A percentile compares a stretch with the other conserved stretches of the same genome.
Conservation (phyloP, 2,113 vertebrate species). For the Uropsilus gracilis region DNA sequence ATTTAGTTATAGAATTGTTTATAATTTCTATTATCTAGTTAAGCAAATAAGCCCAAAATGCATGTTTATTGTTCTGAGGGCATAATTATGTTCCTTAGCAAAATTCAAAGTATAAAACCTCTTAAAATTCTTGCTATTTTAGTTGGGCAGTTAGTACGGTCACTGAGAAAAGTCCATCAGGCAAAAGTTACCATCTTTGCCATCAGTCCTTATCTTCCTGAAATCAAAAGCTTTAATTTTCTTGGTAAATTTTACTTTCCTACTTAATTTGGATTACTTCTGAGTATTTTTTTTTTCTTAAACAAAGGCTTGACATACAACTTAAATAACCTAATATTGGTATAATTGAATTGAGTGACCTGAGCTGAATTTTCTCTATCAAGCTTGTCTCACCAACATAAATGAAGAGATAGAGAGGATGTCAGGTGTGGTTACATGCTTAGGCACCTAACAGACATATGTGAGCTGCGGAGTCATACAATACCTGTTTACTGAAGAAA, state of each 20-base stretch:
- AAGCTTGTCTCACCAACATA: not conserved
- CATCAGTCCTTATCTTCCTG: not conserved
- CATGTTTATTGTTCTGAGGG: not conserved
- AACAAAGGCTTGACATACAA: not conserved
- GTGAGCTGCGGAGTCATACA: not conserved
- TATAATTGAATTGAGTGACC: not conserved
- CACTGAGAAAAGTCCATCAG: not conserved
- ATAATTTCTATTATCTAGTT: conserved; percentile 33
- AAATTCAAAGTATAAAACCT: not conserved
- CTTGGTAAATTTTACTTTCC: not conserved
- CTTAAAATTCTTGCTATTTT: not conserved
- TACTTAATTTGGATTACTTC: not conserved
- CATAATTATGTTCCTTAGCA: not conserved
- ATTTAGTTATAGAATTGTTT: conserved; percentile 17
- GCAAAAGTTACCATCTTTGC: not conserved
- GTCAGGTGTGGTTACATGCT: not conserved
- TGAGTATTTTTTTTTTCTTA: not conserved
- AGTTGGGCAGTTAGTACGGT: not conserved
- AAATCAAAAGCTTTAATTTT: conserved; percentile 2
- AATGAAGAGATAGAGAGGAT: not conserved
- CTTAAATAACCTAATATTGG: not conserved
- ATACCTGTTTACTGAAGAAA: not conserved
- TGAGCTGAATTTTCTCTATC: not conserved
- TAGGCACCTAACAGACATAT: not conserved
- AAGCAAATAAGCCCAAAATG: conserved; percentile 39